A percentile compares a stretch with the other conserved stretches of the same genome.
These are phyloP conservation scores for Orgyia antiqua DNA, from an alignment of 2,888 invertebrate genomes.

Conservation along the genomic window DNA sequence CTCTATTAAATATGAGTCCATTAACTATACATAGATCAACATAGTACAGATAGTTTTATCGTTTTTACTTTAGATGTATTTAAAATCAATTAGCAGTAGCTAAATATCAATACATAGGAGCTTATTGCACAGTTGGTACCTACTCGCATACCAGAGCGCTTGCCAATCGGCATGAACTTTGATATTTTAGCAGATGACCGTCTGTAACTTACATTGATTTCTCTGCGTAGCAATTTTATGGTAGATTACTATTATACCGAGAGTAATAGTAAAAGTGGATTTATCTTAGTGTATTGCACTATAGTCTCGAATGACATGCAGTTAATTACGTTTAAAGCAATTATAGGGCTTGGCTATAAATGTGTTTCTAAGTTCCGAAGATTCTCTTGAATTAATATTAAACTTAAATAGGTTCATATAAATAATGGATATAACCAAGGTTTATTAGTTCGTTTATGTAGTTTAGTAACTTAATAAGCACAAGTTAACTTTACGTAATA, in stretches of 20 bases:
- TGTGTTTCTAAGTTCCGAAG: constrained; percentile 12
- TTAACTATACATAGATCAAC: too few relatives aligned
- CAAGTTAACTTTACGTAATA: constrained; percentile 26
- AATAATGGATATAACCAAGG: background rate
- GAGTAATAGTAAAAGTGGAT: too few relatives aligned
- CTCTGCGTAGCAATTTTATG: constrained; percentile 59
- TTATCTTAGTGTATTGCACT: too few relatives aligned
- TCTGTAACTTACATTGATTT: constrained; percentile 45
- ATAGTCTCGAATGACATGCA: constrained; percentile 41
- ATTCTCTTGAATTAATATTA: constrained; percentile 6
- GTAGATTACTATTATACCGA: constrained; percentile 57
- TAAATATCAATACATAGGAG: constrained; percentile 31
- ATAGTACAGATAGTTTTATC: too few relatives aligned
- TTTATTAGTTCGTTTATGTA: background rate
- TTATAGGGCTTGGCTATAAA: constrained; percentile 32
- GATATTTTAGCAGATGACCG: constrained; percentile 62
- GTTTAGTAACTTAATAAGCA: too few relatives aligned
- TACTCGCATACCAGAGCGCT: constrained; percentile 49
- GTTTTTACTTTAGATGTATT: too few relatives aligned
- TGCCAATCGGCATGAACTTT: constrained; percentile 43
- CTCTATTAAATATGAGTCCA: too few relatives aligned
- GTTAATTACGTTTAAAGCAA: constrained; percentile 41
- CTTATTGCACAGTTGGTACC: background rate
- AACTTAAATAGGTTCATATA: too few relatives aligned
- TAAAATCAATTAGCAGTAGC: too few relatives aligned